phyloP scores from a whole-genome alignment of 2,888 invertebrate genomes.

The Elysia crispata region DNA sequence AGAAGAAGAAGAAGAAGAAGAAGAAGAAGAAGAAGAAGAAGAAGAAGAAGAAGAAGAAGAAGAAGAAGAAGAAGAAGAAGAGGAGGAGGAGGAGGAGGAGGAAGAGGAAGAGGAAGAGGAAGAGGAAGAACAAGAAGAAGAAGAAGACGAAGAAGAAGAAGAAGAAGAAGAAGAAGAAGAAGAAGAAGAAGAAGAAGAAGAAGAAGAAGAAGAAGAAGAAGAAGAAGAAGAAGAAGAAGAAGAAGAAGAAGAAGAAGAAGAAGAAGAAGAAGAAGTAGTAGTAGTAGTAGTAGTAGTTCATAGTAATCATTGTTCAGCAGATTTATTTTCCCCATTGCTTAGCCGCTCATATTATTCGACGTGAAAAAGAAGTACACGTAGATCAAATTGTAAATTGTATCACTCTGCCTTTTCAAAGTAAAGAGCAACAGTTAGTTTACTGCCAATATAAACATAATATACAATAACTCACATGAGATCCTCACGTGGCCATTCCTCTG shows the following conservation, averaged over 20 bases:
- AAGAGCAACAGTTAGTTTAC: no score
- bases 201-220: neutral
- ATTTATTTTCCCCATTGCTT: no score
- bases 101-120: neutral
- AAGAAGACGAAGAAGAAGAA: neutral
- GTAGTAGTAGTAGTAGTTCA: neutral
- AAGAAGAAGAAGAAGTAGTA: neutral
- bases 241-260: neutral
- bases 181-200: constrained; percentile 1
- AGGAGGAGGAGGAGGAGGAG: constrained; percentile 1
- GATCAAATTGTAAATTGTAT: neutral
- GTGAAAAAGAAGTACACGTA: no score
- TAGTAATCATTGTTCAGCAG: no score
- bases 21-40: constrained; percentile 26
- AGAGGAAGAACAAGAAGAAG: no score
- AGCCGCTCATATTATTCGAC: no score
- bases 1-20: constrained; percentile 26
- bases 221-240: neutral
- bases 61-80: neutral
- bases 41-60: neutral
- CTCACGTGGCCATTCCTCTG: no score
- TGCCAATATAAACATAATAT: no score
- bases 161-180: neutral
- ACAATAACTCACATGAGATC: no score
- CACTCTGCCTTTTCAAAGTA: neutral